These are phyloP conservation scores for Chrysotoxum bicinctum DNA, from an alignment of 2,888 invertebrate genomes.

Conservation along the genomic window DNA sequence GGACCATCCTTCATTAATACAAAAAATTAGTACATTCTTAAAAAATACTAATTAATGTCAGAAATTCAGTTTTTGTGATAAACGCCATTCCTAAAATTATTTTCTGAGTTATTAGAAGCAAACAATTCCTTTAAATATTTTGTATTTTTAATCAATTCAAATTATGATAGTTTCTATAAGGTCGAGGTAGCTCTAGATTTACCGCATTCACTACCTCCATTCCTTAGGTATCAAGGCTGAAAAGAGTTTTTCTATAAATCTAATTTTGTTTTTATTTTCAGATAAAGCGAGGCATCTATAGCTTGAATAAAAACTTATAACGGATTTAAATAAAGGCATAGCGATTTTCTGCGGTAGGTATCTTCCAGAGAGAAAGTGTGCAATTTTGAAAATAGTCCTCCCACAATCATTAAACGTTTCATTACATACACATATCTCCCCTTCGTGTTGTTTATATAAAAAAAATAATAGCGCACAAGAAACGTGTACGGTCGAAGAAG, in stretches of 20 bases:
- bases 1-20: no score
- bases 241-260: neutral
- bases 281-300: neutral
- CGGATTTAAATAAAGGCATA: neutral
- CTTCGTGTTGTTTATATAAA: neutral
- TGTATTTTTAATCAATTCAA: no score
- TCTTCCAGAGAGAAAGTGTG: conserved; percentile 1
- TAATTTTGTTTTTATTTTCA: neutral
- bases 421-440: neutral
- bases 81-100: no score
- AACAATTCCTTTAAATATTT: no score
- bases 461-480: neutral
- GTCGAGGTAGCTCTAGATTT: no score
- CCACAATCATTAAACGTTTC: neutral
- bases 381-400: neutral
- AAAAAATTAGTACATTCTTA: no score
- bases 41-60: no score
- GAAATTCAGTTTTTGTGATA: no score
- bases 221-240: no score
- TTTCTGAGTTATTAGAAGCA: no score
- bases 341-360: neutral
- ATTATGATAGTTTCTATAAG: no score
- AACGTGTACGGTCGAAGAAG: neutral
- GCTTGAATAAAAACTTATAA: neutral
- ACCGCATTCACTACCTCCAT: no score